phyloP scores from a whole-genome alignment of 64 coral and sea anemone species.

The Porites australiensis region DNA sequence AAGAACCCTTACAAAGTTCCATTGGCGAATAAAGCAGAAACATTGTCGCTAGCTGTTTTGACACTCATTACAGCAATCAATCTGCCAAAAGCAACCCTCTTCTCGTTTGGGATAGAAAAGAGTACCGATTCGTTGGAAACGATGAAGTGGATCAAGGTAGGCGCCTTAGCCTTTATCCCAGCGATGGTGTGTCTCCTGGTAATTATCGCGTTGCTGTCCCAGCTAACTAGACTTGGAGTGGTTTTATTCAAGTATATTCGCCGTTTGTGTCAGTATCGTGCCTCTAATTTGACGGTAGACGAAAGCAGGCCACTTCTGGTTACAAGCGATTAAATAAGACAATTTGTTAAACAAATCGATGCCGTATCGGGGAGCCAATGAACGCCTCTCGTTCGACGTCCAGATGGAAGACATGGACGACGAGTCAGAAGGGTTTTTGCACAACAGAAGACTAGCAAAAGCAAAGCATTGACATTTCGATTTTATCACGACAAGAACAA shows the following conservation, averaged over 20 bases:
- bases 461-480: too few species aligned
- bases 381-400: too few species aligned
- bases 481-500: too few species aligned
- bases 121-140: background rate
- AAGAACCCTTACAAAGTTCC: conserved; percentile 10
- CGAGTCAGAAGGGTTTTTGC: too few species aligned
- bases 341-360: too few species aligned
- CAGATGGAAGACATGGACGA: too few species aligned
- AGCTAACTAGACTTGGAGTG: background rate
- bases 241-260: background rate
- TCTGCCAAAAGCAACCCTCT: conserved; percentile 11
- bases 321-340: too few species aligned
- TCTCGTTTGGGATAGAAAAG: background rate
- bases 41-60: background rate
- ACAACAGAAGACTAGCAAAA: too few species aligned
- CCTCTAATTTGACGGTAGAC: background rate
- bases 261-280: background rate
- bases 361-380: too few species aligned
- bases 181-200: background rate
- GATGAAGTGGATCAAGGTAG: background rate
- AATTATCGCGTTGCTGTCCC: conserved; percentile 8
- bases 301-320: background rate
- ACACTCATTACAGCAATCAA: conserved; percentile 23
- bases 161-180: conserved; percentile 10
- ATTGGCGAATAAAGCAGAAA: conserved; percentile 5